A percentile compares a stretch with the other conserved stretches of the same genome.
phyloP scores from a whole-genome alignment of 2,797 vertebrate genomes.

The Melanotaenia maccullochi region DNA sequence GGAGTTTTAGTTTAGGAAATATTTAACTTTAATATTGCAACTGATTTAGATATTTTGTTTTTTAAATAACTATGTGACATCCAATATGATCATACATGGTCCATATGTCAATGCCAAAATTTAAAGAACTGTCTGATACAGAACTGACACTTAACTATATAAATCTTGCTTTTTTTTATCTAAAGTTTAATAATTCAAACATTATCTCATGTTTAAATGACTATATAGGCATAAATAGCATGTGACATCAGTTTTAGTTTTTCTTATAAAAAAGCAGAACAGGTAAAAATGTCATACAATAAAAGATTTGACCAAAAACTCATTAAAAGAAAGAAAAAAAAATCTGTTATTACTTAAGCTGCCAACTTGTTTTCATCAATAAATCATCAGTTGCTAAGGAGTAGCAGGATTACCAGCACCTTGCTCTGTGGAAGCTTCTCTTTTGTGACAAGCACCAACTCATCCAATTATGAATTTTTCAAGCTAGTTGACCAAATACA shows the following conservation, averaged over 20 bases:
- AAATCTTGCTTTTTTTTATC: too few relatives aligned
- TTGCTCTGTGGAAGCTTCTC: constrained; percentile 14
- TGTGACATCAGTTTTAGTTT: not conserved
- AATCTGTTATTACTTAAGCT: constrained; percentile 1
- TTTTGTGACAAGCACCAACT: constrained; percentile 37
- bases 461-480: constrained; percentile 51
- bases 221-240: not conserved
- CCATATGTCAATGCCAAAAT: too few relatives aligned
- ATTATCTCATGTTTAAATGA: not conserved
- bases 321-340: not conserved
- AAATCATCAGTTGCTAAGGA: constrained; percentile 21
- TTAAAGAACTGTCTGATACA: too few relatives aligned
- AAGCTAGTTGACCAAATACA: constrained; percentile 45
- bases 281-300: not conserved
- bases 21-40: too few relatives aligned
- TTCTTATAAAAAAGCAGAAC: not conserved
- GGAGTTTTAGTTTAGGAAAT: too few relatives aligned
- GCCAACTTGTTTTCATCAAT: constrained; percentile 14
- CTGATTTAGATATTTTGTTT: too few relatives aligned
- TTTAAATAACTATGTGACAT: too few relatives aligned
- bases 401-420: constrained; percentile 1
- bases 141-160: too few relatives aligned
- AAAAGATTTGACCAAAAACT: not conserved
- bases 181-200: not conserved
- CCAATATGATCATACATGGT: too few relatives aligned